Conservation (phyloP, 2,113 vertebrate species). For the Serinus canaria region DNA sequence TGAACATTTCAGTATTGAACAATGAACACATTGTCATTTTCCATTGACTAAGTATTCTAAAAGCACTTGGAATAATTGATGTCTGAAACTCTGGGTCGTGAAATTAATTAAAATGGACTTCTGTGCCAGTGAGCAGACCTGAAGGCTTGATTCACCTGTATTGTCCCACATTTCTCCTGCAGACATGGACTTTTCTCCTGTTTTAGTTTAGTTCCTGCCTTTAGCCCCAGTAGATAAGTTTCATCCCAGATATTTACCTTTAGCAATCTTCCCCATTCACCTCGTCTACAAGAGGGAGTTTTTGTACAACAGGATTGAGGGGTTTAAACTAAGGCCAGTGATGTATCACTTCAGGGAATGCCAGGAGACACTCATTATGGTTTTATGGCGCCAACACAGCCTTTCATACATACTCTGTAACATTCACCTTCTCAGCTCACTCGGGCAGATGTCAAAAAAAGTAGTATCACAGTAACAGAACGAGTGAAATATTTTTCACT, state of each 20-base stretch:
- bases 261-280: background rate
- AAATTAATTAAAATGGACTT: background rate
- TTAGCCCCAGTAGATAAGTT: background rate
- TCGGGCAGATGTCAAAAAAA: background rate
- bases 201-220: background rate
- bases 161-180: background rate
- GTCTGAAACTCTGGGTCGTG: background rate
- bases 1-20: background rate
- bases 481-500: background rate
- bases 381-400: background rate
- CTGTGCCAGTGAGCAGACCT: accelerated
- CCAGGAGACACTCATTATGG: background rate
- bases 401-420: background rate
- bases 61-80: background rate
- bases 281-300: accelerated
- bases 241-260: background rate
- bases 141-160: too few species aligned
- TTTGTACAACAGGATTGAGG: background rate
- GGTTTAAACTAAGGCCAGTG: background rate
- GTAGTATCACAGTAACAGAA: accelerated
- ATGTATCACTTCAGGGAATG: background rate
- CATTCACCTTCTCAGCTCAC: background rate
- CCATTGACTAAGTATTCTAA: background rate
- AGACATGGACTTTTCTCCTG: background rate
- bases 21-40: background rate